A percentile compares a stretch with the other conserved stretches of the same genome.
Evolutionary conservation across 2,797 vertebrate genomes (phyloP).

Genomic region (Macrochelys suwanniensis): DNA sequence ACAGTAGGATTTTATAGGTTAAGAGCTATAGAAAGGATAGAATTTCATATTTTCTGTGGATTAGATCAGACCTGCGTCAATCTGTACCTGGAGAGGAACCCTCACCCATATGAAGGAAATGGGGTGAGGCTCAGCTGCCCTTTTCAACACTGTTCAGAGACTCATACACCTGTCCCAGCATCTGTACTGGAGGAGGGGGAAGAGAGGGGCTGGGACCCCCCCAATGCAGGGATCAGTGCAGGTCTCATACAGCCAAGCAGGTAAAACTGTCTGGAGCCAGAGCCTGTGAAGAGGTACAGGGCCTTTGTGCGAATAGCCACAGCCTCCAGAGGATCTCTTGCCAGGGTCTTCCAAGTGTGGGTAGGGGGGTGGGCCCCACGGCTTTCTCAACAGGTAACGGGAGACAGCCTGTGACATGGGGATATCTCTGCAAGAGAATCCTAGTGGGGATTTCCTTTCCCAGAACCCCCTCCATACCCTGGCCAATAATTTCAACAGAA

Average conservation of each 20-base stretch:
- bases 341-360: neutral
- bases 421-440: neutral
- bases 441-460: neutral
- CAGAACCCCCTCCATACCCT: neutral
- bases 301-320: neutral
- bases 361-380: neutral
- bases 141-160: neutral
- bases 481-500: neutral
- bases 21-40: neutral
- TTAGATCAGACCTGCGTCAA: neutral
- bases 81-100: neutral
- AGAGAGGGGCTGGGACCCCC: neutral
- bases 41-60: neutral
- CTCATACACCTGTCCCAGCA: neutral
- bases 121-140: neutral
- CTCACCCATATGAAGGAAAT: neutral
- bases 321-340: neutral
- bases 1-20: neutral
- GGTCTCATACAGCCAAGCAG: neutral
- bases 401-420: neutral
- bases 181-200: neutral
- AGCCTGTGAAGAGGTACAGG: neutral
- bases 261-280: rapidly evolving
- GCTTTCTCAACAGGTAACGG: neutral
- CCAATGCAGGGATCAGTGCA: neutral